Conservation (phyloP, 2,888 invertebrate species). For the Drosophila subquinaria region DNA sequence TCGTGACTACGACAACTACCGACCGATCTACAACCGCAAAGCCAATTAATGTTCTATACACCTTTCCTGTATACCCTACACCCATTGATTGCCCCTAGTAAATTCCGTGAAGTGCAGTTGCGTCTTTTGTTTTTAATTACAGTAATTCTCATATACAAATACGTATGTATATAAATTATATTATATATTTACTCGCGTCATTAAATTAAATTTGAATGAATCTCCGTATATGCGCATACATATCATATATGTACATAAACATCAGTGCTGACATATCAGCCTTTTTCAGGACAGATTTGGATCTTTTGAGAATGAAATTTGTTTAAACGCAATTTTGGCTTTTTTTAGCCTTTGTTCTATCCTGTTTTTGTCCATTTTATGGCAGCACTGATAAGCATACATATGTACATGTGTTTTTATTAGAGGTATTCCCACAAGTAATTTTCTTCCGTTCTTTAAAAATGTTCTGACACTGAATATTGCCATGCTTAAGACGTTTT, state of each 20-base stretch:
- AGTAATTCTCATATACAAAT: not conserved
- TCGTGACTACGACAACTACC: constrained; percentile 63
- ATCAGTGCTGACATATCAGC: too few species aligned
- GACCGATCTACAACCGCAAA: constrained; percentile 16
- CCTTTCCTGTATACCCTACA: constrained; percentile 24
- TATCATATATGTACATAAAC: not conserved
- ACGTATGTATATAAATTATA: not conserved
- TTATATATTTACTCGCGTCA: constrained; percentile 7
- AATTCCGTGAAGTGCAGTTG: not conserved
- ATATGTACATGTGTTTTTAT: constrained; percentile 4
- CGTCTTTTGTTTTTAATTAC: not conserved
- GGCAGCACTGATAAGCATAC: too few species aligned
- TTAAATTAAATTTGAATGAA: constrained; percentile 13
- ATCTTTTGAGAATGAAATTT: too few species aligned
- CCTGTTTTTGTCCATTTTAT: too few species aligned
- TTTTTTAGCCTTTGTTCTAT: too few species aligned
- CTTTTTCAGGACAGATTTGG: too few species aligned
- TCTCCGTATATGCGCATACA: not conserved
- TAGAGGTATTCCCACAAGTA: not conserved
- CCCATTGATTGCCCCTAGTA: not conserved
- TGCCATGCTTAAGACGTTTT: not conserved
- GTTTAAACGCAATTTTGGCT: too few species aligned
- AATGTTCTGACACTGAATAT: constrained; percentile 1
- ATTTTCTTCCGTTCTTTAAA: not conserved
- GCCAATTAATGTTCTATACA: constrained; percentile 7